Percentiles rank a stretch among this genome's conserved stretches.
Conservation (phyloP, 2,888 invertebrate species). For the Euzophera pinguis region DNA sequence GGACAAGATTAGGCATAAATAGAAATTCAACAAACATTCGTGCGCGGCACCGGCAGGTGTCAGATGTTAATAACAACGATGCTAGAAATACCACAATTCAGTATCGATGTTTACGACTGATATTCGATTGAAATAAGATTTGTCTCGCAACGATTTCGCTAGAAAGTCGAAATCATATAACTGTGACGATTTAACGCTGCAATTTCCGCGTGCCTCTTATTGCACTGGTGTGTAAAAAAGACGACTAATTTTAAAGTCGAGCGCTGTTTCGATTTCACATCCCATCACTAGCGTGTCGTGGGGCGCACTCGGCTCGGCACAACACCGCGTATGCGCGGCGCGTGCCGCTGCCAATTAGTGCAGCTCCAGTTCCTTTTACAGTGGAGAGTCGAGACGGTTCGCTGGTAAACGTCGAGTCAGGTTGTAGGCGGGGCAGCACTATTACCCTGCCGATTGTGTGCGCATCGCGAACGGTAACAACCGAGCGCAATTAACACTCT, state of each 20-base stretch:
- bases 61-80: constrained; percentile 25
- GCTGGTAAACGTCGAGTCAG: constrained; percentile 41
- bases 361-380: constrained; percentile 74
- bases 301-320: constrained; percentile 33
- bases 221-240: constrained; percentile 59
- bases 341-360: constrained; percentile 77
- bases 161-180: constrained; percentile 54
- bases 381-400: constrained; percentile 68
- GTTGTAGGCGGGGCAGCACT: constrained; percentile 43
- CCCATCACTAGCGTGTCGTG: constrained; percentile 70
- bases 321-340: constrained; percentile 64
- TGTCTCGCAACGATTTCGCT: constrained; percentile 30
- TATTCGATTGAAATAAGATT: constrained; percentile 13
- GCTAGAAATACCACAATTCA: constrained; percentile 24
- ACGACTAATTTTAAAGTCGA: constrained; percentile 62
- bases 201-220: constrained; percentile 46
- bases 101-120: constrained; percentile 15
- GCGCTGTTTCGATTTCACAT: constrained; percentile 71
- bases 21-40: constrained; percentile 50
- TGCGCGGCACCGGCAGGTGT: constrained; percentile 26
- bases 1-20: constrained; percentile 44
- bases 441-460: constrained; percentile 47
- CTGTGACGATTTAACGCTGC: constrained; percentile 45
- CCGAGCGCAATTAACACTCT: constrained; percentile 55
- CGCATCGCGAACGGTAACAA: constrained; percentile 32